Evolutionary conservation across 2,888 invertebrate species (phyloP), one percentile per base, ranked within the genome.

Genomic region (Agrotis ipsilon): DNA sequence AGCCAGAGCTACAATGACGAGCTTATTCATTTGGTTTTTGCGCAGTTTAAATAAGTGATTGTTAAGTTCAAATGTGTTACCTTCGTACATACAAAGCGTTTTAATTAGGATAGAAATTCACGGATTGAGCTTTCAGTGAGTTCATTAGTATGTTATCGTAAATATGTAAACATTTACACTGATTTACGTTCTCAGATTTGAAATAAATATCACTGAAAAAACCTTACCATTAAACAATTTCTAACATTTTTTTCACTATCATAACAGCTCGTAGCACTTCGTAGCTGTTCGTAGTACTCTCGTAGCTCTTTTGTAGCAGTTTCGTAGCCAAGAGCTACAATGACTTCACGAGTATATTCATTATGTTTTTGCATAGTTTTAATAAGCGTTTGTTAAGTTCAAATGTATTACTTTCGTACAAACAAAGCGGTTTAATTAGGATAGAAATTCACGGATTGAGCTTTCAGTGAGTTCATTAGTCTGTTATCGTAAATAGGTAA

Each of bases 1-100:
- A 59, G 76, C 66, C 39, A n/a, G n/a, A 46, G n/a, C 64, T 75
- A 71, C 59, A n/a, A 51, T 13, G 27, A 60, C n/a, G n/a, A 39
- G 4, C 11, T 11, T 72, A 74, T 73, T 74, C 62, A 75, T 83
- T 73, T 68, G 43, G 68, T 72, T 68, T 67, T 75, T 67, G 61
- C 43, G 51, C 63, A 51, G 24, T 68, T 54, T 54, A 72, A 48
- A 73, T 57, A 57, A 1, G 49, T n/a, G 27, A 69, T 46, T 77
- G 57, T 70, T 24, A 61, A 51, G 72, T 48, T 70, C 48, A 77
- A 27, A 43, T 68, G 54, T 65, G 39, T 75, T 60, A 49, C 66
- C 54, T 49, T 49, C 57, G 46, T 46, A 70, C 57, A 43, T 32
- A 73, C 65, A 52, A 18, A 27, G 32, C 32, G 46, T 69, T 76